Evolutionary conservation across 2,797 vertebrate species (phyloP), one percentile per base, ranked within the genome.

Genomic region (Danionella dracula): DNA sequence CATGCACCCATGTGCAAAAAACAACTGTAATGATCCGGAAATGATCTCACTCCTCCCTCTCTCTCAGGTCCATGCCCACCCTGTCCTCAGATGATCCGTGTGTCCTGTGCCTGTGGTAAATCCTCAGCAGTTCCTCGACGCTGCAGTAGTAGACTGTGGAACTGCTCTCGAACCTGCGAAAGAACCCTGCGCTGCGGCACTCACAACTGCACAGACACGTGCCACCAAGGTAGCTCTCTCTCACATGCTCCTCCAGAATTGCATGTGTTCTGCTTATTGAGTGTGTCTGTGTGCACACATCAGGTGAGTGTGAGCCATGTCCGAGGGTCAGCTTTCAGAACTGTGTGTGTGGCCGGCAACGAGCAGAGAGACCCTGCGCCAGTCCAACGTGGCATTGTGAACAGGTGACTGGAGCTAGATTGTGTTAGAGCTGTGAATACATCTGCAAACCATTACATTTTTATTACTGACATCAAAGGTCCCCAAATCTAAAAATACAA

Each of bases 31-130:
- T 3, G 3, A 27, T 27, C 23, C 6, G 23, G 23, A 27, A 27
- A 27, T 27, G 6, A 27, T 3, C 23, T 27, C 23, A 3, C 23
- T 27, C 23, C 6, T 66, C 34, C 61, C 31, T 74, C 53, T 79
- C 75, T 71, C 20, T 15, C 81, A 99, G 96, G 96, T 51, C 96
- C 96, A 0, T 99, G 96, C 16, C 96, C 96, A 1, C 94, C 96
- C 0, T 98, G 96, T 77, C 96, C 96, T n/a, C 96, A 97, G 85
- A 95, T 96, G 95, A 90, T 98, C 23, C 85, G 88, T 0, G 92
- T 86, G 5, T 86, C 92, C 4, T 98, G 96, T 75, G 79, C 93
- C 77, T 99, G 96, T 73, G 85, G 87, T 69, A 96, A 94, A 61
- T 93, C 91, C 2, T 92, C 83, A 54, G 85, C 92, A 8, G 83